Evolutionary conservation across 92 coral and sea anemone species (phyloP).

Genomic region (Virgularia gustaviana): DNA sequence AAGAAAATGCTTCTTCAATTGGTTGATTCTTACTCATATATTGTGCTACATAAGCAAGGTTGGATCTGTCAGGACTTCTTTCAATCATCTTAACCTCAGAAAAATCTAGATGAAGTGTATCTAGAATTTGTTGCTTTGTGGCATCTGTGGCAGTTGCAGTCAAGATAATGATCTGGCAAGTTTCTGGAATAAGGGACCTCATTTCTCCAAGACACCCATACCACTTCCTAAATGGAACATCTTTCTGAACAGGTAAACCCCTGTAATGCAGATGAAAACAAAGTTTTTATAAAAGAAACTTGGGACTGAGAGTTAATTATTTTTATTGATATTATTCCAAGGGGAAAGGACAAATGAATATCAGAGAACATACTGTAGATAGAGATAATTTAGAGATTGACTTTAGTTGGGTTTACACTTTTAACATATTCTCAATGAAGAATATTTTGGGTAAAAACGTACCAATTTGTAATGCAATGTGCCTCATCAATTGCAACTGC

Average conservation of each 20-base stretch:
- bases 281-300: not conserved
- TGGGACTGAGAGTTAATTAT: no score
- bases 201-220: constrained; percentile 51
- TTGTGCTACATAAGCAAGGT: constrained; percentile 1
- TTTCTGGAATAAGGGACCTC: constrained; percentile 37
- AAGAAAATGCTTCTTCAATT: not conserved
- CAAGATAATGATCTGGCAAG: constrained; percentile 10
- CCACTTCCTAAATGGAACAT: constrained; percentile 54
- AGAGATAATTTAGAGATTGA: no score
- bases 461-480: constrained; percentile 37
- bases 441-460: not conserved
- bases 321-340: no score
- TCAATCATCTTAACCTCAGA: constrained; percentile 27
- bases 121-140: constrained; percentile 56
- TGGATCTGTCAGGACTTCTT: not conserved
- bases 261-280: constrained; percentile 7
- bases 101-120: constrained; percentile 33
- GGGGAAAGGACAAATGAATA: not conserved
- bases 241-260: constrained; percentile 21
- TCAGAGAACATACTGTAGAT: not conserved
- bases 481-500: constrained; percentile 28
- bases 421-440: not conserved
- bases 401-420: no score
- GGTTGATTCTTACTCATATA: constrained; percentile 1
- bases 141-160: constrained; percentile 54